Conservation (phyloP, 1,140 invertebrate genomes). For the roundworm (Caenorhabditis elegans) region WBcel235 BX284602.5:14843001-14843500, state of each 20-base stretch:
- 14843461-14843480: no score
- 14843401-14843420: no score
- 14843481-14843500: no score
- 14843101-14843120: constrained; percentile 2
- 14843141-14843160: constrained; percentile 23
- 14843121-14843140: constrained; percentile 26
- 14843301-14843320: not conserved
- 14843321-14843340: not conserved
- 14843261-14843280: not conserved
- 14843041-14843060: not conserved
- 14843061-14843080: not conserved
- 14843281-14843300: not conserved
- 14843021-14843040: not conserved
- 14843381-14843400: not conserved
- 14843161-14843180: not conserved
- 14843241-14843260: not conserved
- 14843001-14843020: not conserved
- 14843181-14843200: not conserved
- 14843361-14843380: not conserved
- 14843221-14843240: not conserved
- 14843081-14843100: not conserved
- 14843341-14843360: not conserved
- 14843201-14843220: not conserved
- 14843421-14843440: no score
- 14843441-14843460: no score